These are phyloP conservation scores for Platycheirus albimanus DNA, from an alignment of 2,888 invertebrate species.

Conservation along the genomic window DNA sequence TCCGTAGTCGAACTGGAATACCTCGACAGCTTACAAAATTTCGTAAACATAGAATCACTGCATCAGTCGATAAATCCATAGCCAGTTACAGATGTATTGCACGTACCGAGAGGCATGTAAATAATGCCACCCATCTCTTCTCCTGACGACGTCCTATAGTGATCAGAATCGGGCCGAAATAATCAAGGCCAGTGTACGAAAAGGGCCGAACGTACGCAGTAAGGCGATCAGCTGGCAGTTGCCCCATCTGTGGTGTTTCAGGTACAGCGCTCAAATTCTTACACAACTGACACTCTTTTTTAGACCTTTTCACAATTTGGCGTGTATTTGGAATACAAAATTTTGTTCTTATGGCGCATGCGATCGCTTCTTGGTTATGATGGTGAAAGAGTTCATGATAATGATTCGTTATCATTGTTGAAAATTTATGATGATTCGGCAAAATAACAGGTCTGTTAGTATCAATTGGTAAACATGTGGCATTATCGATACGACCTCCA, in stretches of 20 bases:
- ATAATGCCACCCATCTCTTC: conserved; percentile 69
- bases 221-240: background rate
- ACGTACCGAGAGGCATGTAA: conserved; percentile 49
- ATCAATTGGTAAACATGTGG: too few relatives aligned
- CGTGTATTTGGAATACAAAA: too few relatives aligned
- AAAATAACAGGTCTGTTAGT: too few relatives aligned
- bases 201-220: background rate
- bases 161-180: background rate
- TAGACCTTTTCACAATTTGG: too few relatives aligned
- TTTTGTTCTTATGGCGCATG: background rate
- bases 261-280: too few relatives aligned
- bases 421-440: too few relatives aligned
- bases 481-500: too few relatives aligned
- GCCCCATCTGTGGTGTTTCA: too few relatives aligned
- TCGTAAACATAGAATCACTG: conserved; percentile 39
- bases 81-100: conserved; percentile 60
- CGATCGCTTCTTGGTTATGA: too few relatives aligned
- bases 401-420: too few relatives aligned
- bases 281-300: too few relatives aligned
- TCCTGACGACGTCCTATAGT: conserved; percentile 66
- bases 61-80: conserved; percentile 52
- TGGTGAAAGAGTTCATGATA: too few relatives aligned
- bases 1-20: conserved; percentile 34
- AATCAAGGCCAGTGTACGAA: background rate
- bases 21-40: conserved; percentile 64